Conservation (phyloP, 1,140 invertebrate species). For the Drosophila funebris region DNA sequence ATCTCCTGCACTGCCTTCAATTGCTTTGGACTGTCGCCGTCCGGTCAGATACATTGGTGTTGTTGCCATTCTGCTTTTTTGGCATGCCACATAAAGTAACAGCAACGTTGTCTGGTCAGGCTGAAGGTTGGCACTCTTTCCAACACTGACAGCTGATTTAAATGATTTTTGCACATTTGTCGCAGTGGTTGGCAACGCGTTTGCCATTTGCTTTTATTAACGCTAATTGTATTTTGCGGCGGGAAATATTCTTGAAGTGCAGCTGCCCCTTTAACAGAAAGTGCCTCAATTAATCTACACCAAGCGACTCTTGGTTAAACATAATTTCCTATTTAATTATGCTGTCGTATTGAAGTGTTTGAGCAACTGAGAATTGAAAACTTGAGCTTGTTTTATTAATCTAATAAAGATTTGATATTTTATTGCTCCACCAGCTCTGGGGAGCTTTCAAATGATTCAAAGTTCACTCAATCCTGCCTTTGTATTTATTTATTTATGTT, state of each 20-base stretch:
- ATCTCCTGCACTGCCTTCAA: slow-evolving; percentile 5
- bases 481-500: no score
- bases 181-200: slow-evolving; percentile 46
- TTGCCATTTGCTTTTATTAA: slow-evolving; percentile 56
- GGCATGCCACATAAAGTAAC: slow-evolving; percentile 9
- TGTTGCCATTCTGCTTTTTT: slow-evolving; percentile 8
- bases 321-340: background rate
- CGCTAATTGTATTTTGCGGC: slow-evolving; percentile 54
- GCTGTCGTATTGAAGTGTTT: no score
- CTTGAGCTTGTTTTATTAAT: no score
- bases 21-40: slow-evolving; percentile 53
- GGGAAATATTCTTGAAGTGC: background rate
- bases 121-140: slow-evolving; percentile 9
- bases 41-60: slow-evolving; percentile 33
- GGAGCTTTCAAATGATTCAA: no score
- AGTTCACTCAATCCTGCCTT: no score
- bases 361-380: no score
- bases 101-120: background rate
- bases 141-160: slow-evolving; percentile 44
- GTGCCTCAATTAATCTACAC: background rate
- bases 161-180: slow-evolving; percentile 68
- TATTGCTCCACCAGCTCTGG: no score
- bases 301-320: background rate
- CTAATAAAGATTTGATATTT: no score
- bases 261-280: background rate